phyloP scores from a whole-genome alignment of 2,113 vertebrate species.

The Stictonetta naevosa region DNA sequence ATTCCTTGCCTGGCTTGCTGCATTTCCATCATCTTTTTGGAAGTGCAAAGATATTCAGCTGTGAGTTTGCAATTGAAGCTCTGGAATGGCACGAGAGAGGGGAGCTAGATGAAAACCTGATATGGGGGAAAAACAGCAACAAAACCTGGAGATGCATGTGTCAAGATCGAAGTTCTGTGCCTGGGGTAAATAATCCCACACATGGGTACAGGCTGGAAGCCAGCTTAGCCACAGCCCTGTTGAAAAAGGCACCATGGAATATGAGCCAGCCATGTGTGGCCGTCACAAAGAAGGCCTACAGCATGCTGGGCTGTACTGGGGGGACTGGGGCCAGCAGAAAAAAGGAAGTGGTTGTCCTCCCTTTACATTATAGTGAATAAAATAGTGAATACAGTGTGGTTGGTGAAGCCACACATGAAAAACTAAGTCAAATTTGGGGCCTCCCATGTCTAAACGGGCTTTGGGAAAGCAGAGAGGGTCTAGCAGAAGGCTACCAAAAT shows the following conservation, averaged over 20 bases:
- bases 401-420: not conserved
- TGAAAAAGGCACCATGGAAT: not conserved
- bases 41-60: not conserved
- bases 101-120: not conserved
- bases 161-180: not conserved
- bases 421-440: not conserved
- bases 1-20: not conserved
- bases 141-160: not conserved
- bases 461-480: not conserved
- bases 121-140: not conserved
- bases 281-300: not conserved
- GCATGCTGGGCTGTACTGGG: not conserved
- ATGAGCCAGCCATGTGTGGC: rapidly evolving
- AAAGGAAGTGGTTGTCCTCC: not conserved
- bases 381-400: not conserved
- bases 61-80: not conserved
- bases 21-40: not conserved
- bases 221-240: not conserved
- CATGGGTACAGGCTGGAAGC: not conserved
- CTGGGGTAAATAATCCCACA: not conserved
- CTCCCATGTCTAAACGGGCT: not conserved
- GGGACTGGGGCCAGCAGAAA: not conserved
- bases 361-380: too few relatives aligned
- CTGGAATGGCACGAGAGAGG: not conserved
- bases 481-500: not conserved